Percentiles rank a stretch among this genome's conserved stretches.
These are phyloP conservation scores for Biston stratarius DNA, from an alignment of 2,888 invertebrate species.

Conservation along the genomic window DNA sequence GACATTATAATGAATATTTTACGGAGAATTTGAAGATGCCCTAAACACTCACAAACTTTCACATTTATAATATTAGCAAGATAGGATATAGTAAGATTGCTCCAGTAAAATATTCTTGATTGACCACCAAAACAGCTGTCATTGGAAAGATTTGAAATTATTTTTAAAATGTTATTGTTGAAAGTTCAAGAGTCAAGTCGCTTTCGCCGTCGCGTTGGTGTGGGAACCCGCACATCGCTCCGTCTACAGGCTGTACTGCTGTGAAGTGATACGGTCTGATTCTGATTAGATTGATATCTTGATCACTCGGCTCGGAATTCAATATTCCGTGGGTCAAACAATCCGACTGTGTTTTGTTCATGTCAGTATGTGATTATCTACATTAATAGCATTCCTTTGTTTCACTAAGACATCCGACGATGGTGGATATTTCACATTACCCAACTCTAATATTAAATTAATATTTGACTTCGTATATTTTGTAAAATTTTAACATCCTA, in stretches of 20 bases:
- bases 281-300: slow-evolving; percentile 1
- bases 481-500: too few relatives aligned
- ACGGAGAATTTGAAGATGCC: too few relatives aligned
- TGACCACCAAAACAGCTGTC: slow-evolving; percentile 8
- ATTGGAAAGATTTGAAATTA: slow-evolving; percentile 21
- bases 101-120: neutral
- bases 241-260: neutral
- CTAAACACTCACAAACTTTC: too few relatives aligned
- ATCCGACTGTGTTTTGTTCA: slow-evolving; percentile 2
- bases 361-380: neutral
- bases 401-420: too few relatives aligned
- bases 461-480: too few relatives aligned
- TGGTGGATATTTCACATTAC: too few relatives aligned
- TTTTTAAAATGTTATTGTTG: slow-evolving; percentile 21
- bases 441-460: too few relatives aligned
- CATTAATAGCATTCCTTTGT: too few relatives aligned
- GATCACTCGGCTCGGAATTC: slow-evolving; percentile 1
- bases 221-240: slow-evolving; percentile 10
- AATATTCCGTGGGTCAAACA: slow-evolving; percentile 7
- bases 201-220: slow-evolving; percentile 11
- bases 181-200: slow-evolving; percentile 23
- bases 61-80: too few relatives aligned
- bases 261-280: slow-evolving; percentile 1
- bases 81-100: neutral
- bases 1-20: too few relatives aligned